phyloP scores from a whole-genome alignment of 2,888 invertebrate genomes.

The Leucophenga maculata region DNA sequence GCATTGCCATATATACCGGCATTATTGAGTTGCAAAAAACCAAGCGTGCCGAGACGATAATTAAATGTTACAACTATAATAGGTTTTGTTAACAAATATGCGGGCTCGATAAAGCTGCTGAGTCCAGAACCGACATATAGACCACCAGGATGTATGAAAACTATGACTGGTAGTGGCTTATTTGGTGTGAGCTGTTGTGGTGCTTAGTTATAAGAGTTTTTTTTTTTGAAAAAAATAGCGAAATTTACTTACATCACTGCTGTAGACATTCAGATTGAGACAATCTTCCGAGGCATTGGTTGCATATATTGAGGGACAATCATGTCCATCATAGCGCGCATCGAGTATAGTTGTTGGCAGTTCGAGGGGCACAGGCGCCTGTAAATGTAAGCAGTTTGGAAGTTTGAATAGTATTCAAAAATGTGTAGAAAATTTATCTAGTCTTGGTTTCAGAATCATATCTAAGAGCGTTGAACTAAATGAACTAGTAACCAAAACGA shows the following conservation, averaged over 20 bases:
- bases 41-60: slow-evolving; percentile 76
- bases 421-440: too few relatives aligned
- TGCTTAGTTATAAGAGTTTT: too few relatives aligned
- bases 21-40: slow-evolving; percentile 74
- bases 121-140: slow-evolving; percentile 74
- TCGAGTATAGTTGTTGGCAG: slow-evolving; percentile 51
- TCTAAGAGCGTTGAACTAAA: too few relatives aligned
- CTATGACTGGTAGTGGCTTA: slow-evolving; percentile 74
- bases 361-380: slow-evolving; percentile 71
- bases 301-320: slow-evolving; percentile 72
- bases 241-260: slow-evolving; percentile 52
- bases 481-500: too few relatives aligned
- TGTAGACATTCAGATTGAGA: slow-evolving; percentile 74
- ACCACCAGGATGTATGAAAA: slow-evolving; percentile 79
- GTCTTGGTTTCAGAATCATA: too few relatives aligned
- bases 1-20: slow-evolving; percentile 74
- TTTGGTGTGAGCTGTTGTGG: slow-evolving; percentile 34
- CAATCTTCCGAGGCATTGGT: slow-evolving; percentile 73
- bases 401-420: too few relatives aligned
- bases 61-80: slow-evolving; percentile 77
- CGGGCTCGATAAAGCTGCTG: slow-evolving; percentile 73
- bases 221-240: neutral
- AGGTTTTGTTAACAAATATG: slow-evolving; percentile 76
- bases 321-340: slow-evolving; percentile 73
- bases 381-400: neutral